Evolutionary conservation across 2,888 invertebrate genomes (phyloP).

Genomic region (Euplexia lucipara): DNA sequence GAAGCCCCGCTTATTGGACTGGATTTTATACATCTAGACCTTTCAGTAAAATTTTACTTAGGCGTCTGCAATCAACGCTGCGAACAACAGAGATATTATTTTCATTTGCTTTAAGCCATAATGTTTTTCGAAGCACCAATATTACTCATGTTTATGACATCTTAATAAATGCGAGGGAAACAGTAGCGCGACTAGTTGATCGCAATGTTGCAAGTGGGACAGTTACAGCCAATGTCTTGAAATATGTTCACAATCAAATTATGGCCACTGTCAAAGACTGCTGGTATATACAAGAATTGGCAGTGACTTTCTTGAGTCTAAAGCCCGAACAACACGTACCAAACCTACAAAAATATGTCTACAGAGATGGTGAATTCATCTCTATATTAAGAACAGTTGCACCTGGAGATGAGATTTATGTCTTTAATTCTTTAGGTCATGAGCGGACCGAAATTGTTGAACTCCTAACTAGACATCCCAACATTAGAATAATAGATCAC

Average conservation of each 20-base stretch:
- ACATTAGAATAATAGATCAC: slow-evolving; percentile 94
- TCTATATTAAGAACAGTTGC: slow-evolving; percentile 86
- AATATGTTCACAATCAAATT: slow-evolving; percentile 94
- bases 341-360: slow-evolving; percentile 83
- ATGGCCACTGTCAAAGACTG: slow-evolving; percentile 79
- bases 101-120: slow-evolving; percentile 94
- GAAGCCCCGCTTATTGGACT: slow-evolving; percentile 98
- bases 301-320: slow-evolving; percentile 91
- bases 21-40: slow-evolving; percentile 98
- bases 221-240: slow-evolving; percentile 95
- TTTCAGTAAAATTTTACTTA: slow-evolving; percentile 95
- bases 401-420: slow-evolving; percentile 92
- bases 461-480: slow-evolving; percentile 92
- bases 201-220: slow-evolving; percentile 99
- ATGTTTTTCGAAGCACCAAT: slow-evolving; percentile 88
- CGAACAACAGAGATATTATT: slow-evolving; percentile 96
- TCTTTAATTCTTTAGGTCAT: slow-evolving; percentile 96
- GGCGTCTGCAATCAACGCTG: slow-evolving; percentile 95
- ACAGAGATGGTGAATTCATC: slow-evolving; percentile 83
- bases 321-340: slow-evolving; percentile 94
- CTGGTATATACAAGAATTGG: slow-evolving; percentile 84
- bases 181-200: slow-evolving; percentile 97
- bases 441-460: slow-evolving; percentile 95
- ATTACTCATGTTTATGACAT: slow-evolving; percentile 87
- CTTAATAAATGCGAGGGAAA: slow-evolving; percentile 92